Evolutionary conservation across 1,140 invertebrate genomes (phyloP).

Genomic region (Sitophilus oryzae): DNA sequence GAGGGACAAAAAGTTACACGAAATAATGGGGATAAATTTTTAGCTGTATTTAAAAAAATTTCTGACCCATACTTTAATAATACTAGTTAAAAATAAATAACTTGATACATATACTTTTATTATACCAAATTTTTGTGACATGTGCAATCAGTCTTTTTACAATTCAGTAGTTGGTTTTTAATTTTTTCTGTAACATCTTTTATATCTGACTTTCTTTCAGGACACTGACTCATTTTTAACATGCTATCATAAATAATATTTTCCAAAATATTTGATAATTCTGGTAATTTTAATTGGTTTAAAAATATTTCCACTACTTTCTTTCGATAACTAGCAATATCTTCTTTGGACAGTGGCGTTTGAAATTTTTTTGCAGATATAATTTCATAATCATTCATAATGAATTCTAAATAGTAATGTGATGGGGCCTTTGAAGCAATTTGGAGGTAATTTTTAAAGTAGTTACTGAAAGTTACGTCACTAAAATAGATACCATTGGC

Average conservation of each 20-base stretch:
- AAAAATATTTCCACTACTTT: slow-evolving; percentile 9
- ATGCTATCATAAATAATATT: slow-evolving; percentile 10
- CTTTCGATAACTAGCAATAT: slow-evolving; percentile 10
- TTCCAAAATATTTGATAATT: slow-evolving; percentile 11
- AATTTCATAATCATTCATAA: slow-evolving; percentile 10
- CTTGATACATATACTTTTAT: neutral
- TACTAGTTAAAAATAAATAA: too few species aligned
- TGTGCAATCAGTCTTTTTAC: slow-evolving; percentile 5
- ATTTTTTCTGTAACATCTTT: slow-evolving; percentile 1
- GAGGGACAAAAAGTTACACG: slow-evolving; percentile 97
- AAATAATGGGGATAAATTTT: slow-evolving; percentile 89
- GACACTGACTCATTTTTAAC: slow-evolving; percentile 2
- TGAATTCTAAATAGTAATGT: slow-evolving; percentile 7
- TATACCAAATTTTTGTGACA: slow-evolving; percentile 5
- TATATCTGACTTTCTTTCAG: neutral
- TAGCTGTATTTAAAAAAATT: slow-evolving; percentile 82
- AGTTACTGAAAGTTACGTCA: slow-evolving; percentile 4
- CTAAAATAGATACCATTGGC: slow-evolving; percentile 6
- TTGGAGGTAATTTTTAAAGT: slow-evolving; percentile 1
- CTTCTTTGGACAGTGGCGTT: slow-evolving; percentile 4
- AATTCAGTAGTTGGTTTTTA: slow-evolving; percentile 5
- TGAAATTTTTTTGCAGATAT: slow-evolving; percentile 5
- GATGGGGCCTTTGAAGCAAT: neutral
- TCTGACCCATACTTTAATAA: slow-evolving; percentile 49
- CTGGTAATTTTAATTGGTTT: slow-evolving; percentile 4